Base-by-base conservation (phyloP, 2,888 invertebrate species). In the Clivina fossor region DNA sequence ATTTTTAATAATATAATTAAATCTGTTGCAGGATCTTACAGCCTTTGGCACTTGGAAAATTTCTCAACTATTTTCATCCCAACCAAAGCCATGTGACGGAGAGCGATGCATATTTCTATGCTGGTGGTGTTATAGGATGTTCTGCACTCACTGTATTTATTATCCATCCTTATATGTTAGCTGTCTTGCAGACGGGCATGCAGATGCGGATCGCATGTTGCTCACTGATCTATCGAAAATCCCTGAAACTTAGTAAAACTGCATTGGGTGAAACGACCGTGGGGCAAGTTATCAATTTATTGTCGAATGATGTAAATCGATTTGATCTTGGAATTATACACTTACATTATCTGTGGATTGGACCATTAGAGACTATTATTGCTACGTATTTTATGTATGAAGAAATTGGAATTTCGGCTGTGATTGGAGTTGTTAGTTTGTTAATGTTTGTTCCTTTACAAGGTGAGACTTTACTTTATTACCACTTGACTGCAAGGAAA, bases 291-390 rank as follows among this genome's bases (percentile, higher is more conserved):
- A 90, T 93, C 33, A 93, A 93, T 68, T 79, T 93, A 9, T 76
- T 95, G 53, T 90, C 93, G 1, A 94, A 93, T 69, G 95, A 95
- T 71, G n/a, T n/a, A n/a, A n/a, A 87, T 64, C 81, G 93, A n/a
- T 92, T 94, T 71, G 94, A 94, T 71, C 81, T 90, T 67, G 88
- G 88, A 7, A 80, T 90, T 32, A 83, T 90, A 62, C 92, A 92
- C 70, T 71, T 93, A 3, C 93, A 93, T 73, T 93, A 90, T 70
- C 76, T 93, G 19, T 91, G 93, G 91, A 84, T 93, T 57, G 93
- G 90, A 0, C 93, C 93, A 0, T 67, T 90, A 18, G 88, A 92
- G 64, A 87, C 90, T 1, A 72, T 86, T 47, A 82, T 90, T 61
- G 84, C 90, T 56, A 85, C 88, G 1, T 77, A 71, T 54, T 78